phyloP scores from a whole-genome alignment of 2,888 invertebrate genomes.

The Temnothorax unifasciatus region DNA sequence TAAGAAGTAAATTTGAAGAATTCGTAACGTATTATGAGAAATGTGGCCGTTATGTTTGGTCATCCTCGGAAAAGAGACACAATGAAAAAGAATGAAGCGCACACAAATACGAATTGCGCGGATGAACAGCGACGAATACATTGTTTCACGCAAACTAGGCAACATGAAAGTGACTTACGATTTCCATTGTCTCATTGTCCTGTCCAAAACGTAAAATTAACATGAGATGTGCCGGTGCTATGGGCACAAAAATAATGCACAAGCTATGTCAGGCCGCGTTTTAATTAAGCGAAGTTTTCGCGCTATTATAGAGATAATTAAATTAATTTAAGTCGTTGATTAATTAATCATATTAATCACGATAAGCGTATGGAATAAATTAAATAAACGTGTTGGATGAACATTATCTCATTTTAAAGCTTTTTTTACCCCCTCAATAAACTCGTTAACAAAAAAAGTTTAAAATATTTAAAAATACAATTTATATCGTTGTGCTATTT shows the following conservation, averaged over 20 bases:
- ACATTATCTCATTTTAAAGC: background rate
- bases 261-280: constrained; percentile 10
- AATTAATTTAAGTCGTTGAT: constrained; percentile 10
- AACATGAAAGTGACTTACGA: constrained; percentile 47
- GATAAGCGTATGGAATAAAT: constrained; percentile 9
- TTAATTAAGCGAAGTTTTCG: constrained; percentile 37
- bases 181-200: constrained; percentile 37
- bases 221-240: constrained; percentile 14
- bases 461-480: background rate
- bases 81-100: constrained; percentile 1
- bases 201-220: constrained; percentile 36
- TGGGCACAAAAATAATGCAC: constrained; percentile 35
- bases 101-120: constrained; percentile 19
- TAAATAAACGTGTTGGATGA: background rate
- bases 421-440: background rate
- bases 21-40: background rate
- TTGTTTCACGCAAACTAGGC: background rate
- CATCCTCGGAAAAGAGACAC: background rate
- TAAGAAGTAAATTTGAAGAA: constrained; percentile 4
- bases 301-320: constrained; percentile 26
- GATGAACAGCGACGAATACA: constrained; percentile 16
- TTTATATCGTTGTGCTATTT: background rate
- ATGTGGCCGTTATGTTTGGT: background rate
- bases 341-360: constrained; percentile 33
- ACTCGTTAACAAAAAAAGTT: background rate